Conservation (phyloP, 2,113 vertebrate genomes). For the Potamarius usumacintae region DNA sequence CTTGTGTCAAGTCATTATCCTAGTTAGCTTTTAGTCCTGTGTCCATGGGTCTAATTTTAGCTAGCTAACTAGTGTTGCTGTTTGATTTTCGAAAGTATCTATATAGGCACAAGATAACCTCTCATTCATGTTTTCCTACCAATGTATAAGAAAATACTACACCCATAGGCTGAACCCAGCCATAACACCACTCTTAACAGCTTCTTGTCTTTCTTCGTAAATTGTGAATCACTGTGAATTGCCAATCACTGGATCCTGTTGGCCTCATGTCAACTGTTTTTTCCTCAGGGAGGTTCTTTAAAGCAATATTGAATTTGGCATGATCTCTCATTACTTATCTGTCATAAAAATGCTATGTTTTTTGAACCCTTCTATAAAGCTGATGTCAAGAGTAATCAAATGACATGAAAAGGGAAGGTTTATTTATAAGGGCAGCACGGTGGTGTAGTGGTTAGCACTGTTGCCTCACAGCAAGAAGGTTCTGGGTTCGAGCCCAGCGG, state of each 20-base stretch:
- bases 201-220: neutral
- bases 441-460: too few species aligned
- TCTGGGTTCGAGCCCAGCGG: too few species aligned
- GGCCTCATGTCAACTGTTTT: neutral
- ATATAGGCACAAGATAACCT: too few species aligned
- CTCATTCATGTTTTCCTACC: too few species aligned
- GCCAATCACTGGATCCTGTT: neutral
- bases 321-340: slow-evolving; percentile 26
- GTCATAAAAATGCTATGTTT: neutral
- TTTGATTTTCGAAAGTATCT: too few species aligned
- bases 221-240: neutral
- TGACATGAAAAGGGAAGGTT: neutral
- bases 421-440: neutral
- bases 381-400: neutral
- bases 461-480: too few species aligned
- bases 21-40: neutral
- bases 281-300: neutral
- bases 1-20: neutral
- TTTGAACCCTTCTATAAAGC: neutral
- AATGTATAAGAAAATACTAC: too few species aligned
- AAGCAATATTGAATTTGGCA: neutral
- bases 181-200: neutral
- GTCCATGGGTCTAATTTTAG: neutral
- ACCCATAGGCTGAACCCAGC: too few species aligned
- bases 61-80: neutral